A percentile compares a stretch with the other conserved stretches of the same genome.
phyloP scores from a whole-genome alignment of 2,797 vertebrate genomes.

The Coranthus polyacanthus region DNA sequence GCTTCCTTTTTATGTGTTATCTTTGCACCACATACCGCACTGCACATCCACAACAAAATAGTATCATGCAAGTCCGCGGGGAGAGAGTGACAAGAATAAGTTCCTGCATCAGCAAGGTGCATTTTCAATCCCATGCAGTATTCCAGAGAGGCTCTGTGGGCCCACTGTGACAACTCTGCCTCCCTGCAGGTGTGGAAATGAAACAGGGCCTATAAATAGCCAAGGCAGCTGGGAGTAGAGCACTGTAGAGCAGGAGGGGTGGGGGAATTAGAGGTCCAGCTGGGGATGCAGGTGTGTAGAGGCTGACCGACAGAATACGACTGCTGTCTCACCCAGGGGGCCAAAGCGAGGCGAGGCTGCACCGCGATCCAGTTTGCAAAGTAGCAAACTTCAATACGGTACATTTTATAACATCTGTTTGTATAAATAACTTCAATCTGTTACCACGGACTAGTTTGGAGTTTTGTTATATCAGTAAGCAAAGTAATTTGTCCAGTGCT shows the following conservation, averaged over 20 bases:
- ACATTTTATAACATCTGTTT: not conserved
- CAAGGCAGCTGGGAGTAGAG: conserved; percentile 89
- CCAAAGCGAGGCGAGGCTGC: conserved; percentile 21
- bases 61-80: conserved; percentile 62
- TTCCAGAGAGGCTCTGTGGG: conserved; percentile 81
- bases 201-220: conserved; percentile 93
- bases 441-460: not conserved
- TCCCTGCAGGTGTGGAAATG: conserved; percentile 93
- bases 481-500: too few relatives aligned
- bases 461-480: not conserved
- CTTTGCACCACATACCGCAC: conserved; percentile 64
- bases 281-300: conserved; percentile 86
- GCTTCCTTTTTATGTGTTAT: conserved; percentile 60
- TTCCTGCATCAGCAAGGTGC: conserved; percentile 85
- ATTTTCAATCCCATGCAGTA: conserved; percentile 84
- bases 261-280: conserved; percentile 77
- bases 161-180: conserved; percentile 84
- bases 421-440: not conserved
- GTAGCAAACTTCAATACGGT: conserved; percentile 25
- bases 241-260: conserved; percentile 65
- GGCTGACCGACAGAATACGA: conserved; percentile 78
- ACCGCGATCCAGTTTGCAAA: conserved; percentile 43
- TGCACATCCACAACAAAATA: conserved; percentile 67
- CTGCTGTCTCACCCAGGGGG: conserved; percentile 71
- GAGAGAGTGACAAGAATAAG: conserved; percentile 80